Percentiles rank a stretch among this genome's conserved stretches.
These are phyloP conservation scores for Sebastolobus altivelis DNA, from an alignment of 2,797 vertebrate species.

Conservation along the genomic window DNA sequence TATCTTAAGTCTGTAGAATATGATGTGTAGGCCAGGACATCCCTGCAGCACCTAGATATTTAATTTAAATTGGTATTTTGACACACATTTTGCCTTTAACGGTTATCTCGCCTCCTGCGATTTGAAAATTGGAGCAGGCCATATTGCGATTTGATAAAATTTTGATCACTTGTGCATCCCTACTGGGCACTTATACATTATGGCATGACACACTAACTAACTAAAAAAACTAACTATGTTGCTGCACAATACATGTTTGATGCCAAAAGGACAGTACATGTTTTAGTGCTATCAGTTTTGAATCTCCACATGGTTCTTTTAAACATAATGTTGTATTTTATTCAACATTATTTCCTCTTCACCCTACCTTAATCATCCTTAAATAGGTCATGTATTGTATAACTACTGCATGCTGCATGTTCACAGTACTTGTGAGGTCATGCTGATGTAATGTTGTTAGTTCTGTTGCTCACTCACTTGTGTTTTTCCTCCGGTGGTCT, in stretches of 20 bases:
- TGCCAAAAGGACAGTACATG: neutral
- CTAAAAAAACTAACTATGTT: neutral
- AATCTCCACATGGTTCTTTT: neutral
- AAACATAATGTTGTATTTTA: neutral
- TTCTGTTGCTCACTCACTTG: slow-evolving; percentile 84
- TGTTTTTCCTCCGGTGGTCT: slow-evolving; percentile 94
- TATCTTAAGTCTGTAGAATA: no score
- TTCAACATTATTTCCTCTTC: slow-evolving; percentile 10
- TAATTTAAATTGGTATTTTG: no score
- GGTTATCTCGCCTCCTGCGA: no score
- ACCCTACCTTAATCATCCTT: neutral
- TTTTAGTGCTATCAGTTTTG: neutral
- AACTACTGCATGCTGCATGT: slow-evolving; percentile 4
- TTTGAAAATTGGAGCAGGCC: no score
- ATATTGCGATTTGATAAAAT: no score
- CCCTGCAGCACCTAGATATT: no score
- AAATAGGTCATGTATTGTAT: slow-evolving; percentile 1
- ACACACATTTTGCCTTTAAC: no score
- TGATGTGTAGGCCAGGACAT: no score
- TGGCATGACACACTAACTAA: neutral
- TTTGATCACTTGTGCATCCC: no score
- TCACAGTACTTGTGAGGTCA: neutral
- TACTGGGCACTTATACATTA: neutral
- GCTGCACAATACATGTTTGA: neutral
- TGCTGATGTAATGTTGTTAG: slow-evolving; percentile 8